Evolutionary conservation across 1,140 invertebrate genomes (phyloP).

Genomic region (Hirudo medicinalis): DNA sequence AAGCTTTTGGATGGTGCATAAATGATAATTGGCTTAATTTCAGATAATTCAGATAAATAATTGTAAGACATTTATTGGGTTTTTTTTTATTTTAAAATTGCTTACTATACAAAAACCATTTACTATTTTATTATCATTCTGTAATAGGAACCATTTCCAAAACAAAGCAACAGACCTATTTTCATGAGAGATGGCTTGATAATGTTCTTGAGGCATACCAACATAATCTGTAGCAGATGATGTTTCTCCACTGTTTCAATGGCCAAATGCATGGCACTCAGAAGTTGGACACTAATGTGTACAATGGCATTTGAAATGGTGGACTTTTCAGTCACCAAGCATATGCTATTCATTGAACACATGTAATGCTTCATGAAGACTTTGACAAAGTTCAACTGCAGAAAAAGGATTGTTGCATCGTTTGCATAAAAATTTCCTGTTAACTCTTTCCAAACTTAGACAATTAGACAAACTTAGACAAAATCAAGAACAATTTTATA

Average conservation of each 20-base stretch:
- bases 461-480: too few species aligned
- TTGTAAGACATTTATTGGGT: too few species aligned
- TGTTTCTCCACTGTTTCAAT: slow-evolving; percentile 75
- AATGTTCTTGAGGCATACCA: slow-evolving; percentile 81
- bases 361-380: slow-evolving; percentile 92
- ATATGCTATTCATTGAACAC: slow-evolving; percentile 76
- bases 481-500: too few species aligned
- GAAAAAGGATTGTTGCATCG: too few species aligned
- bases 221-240: slow-evolving; percentile 81
- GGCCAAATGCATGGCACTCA: slow-evolving; percentile 81
- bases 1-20: neutral
- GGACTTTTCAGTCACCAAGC: slow-evolving; percentile 56
- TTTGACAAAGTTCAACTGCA: slow-evolving; percentile 54
- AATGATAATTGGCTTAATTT: slow-evolving; percentile 8
- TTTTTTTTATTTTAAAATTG: too few species aligned
- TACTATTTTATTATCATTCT: neutral
- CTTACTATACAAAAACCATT: too few species aligned
- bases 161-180: slow-evolving; percentile 17
- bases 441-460: too few species aligned
- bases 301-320: slow-evolving; percentile 78
- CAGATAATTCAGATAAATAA: too few species aligned
- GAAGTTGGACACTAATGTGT: slow-evolving; percentile 87
- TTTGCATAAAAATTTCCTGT: too few species aligned
- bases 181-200: slow-evolving; percentile 46
- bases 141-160: slow-evolving; percentile 6